Conservation (phyloP, 2,113 vertebrate genomes). For the Dolichallabes microphthalmus region DNA sequence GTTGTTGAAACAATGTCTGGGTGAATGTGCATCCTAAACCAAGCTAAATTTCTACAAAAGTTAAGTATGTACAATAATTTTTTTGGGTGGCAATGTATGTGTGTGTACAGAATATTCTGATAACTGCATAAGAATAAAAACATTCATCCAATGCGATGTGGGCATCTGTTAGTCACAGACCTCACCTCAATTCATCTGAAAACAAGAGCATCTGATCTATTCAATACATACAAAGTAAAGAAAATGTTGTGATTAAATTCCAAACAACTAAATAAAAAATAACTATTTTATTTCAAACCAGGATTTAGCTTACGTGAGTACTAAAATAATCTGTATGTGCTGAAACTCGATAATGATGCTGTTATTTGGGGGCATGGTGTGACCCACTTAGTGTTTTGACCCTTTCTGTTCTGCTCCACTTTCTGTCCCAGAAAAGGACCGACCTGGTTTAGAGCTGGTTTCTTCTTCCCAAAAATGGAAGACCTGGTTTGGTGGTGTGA, state of each 20-base stretch:
- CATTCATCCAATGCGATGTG: background rate
- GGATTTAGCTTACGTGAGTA: background rate
- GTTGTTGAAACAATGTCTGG: too few relatives aligned
- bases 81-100: too few relatives aligned
- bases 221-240: too few relatives aligned
- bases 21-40: too few relatives aligned
- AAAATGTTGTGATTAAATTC: background rate
- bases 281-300: background rate
- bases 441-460: conserved; percentile 20
- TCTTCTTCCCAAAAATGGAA: background rate
- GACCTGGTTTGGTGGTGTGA: background rate
- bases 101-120: background rate
- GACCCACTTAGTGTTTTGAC: background rate
- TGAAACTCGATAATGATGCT: background rate
- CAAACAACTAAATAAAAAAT: background rate
- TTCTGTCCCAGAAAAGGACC: conserved; percentile 1
- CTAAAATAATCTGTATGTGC: background rate
- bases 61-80: too few relatives aligned
- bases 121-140: background rate
- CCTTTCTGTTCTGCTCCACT: background rate
- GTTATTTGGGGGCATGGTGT: background rate
- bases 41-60: too few relatives aligned
- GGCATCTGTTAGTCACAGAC: background rate
- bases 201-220: background rate
- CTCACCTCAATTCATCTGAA: background rate